These are phyloP conservation scores for Streptopelia turtur DNA, from an alignment of 2,797 vertebrate genomes.

Conservation along the genomic window DNA sequence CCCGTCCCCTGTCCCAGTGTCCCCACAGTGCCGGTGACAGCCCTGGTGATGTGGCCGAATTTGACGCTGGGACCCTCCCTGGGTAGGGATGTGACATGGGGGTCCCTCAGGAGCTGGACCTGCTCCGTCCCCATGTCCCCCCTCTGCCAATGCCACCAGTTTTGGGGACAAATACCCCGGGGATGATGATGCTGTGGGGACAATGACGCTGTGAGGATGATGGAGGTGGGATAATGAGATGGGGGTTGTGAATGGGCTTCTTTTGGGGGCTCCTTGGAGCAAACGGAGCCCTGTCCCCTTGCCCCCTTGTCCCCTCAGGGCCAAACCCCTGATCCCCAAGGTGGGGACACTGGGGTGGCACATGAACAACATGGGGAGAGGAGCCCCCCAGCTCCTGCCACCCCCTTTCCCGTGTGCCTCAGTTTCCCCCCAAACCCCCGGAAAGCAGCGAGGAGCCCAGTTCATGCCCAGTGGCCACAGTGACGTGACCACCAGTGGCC, in stretches of 20 bases:
- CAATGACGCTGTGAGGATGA: no score
- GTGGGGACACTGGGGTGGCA: no score
- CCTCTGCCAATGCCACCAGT: not conserved
- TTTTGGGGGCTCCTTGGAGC: no score
- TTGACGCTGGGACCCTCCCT: accelerated
- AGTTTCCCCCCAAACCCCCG: not conserved
- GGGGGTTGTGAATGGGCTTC: no score
- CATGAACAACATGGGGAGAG: not conserved
- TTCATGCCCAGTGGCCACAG: no score
- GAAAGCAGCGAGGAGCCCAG: not conserved
- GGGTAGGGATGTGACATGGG: not conserved
- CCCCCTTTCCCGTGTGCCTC: not conserved
- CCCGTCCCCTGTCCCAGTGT: not conserved
- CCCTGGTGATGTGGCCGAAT: not conserved
- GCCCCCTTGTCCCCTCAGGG: no score
- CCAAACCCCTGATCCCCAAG: no score
- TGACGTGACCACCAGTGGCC: not conserved
- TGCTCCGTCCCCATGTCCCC: no score
- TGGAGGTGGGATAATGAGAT: no score
- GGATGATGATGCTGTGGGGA: no score
- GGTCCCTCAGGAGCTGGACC: not conserved
- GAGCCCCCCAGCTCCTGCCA: not conserved
- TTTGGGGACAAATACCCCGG: not conserved
- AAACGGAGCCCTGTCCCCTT: no score
- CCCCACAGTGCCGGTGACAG: not conserved